Evolutionary conservation across 2,888 invertebrate genomes (phyloP), one percentile per base, ranked within the genome.

Genomic region (Nezara viridula): DNA sequence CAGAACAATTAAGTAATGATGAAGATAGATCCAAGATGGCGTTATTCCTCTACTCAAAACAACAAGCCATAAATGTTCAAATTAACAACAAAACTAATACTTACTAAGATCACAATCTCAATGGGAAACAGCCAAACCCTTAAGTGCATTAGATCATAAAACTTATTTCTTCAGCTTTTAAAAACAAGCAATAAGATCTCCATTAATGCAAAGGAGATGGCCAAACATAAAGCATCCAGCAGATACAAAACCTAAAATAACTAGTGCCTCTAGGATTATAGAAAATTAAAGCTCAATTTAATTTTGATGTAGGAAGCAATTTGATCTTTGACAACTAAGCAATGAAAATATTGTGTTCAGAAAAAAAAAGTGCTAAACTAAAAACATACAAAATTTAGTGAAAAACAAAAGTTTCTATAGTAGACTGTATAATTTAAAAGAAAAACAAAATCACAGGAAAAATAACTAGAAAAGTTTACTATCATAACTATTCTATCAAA

Each of bases 191-290:
- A 73, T 27, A 37, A 19, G 16, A 7, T 27, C 14, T 32, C 16
- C 16, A 60, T 14, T 9, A 55, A n/a, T 10, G 12, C 19, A 32
- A 32, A 60, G 4, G 16, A 32, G 6, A 14, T 27, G 32, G 60
- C 77, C 40, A 77, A 40, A n/a, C 2, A 40, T 44, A 81, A 81
- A 81, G 44, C 81, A 81, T 81, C 44, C 44, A 81, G 44, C 40
- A 44, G 14, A 81, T 1, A 81, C 44, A 44, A 81, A 24, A 44
- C 66, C 37, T 19, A 37, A 73, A 73, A 73, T 73, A 73, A 32
- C 6, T 21, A 37, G 66, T 0, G 21, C 32, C 7, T 73, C 37
- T 73, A 73, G 5, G 5, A 6, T 7, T 73, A 37, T 27, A 60
- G 3, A 60, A 60, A 27, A 7, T 2, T 37, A 37, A n/a, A 73